Evolutionary conservation across 92 coral and sea anemone genomes (phyloP), one percentile per base, ranked within the genome.

Genomic region (Actinostola sp.): DNA sequence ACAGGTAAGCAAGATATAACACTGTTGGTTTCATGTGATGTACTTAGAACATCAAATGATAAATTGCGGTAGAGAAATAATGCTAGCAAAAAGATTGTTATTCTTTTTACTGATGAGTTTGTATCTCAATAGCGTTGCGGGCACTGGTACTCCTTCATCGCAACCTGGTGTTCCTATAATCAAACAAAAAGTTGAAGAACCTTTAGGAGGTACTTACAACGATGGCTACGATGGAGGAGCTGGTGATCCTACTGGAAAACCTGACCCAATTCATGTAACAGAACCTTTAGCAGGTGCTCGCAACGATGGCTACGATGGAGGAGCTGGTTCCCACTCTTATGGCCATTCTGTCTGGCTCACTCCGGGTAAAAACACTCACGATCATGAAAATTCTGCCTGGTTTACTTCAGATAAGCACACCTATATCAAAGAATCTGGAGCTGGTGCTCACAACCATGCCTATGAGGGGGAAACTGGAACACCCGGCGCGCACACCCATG

Each of bases 1-100:
- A 81, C 81, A 82, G 56, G 92, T 86, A 61, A 65, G 79, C 72
- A 26, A 28, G 2, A 34, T 12, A 12, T 21, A 52, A 52, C n/a
- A n/a, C n/a, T n/a, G n/a, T n/a, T n/a, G n/a, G n/a, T n/a, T n/a
- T n/a, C n/a, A n/a, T n/a, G n/a, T n/a, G n/a, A n/a, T n/a, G n/a
- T n/a, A n/a, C n/a, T n/a, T n/a, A n/a, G n/a, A n/a, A n/a, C n/a
- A n/a, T n/a, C n/a, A n/a, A n/a, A n/a, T n/a, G n/a, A n/a, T n/a
- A n/a, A n/a, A n/a, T n/a, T n/a, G n/a, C n/a, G n/a, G n/a, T n/a
- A n/a, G n/a, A n/a, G n/a, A n/a, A n/a, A n/a, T n/a, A n/a, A n/a
- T n/a, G n/a, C n/a, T n/a, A n/a, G n/a, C n/a, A n/a, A n/a, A n/a
- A n/a, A n/a, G n/a, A n/a, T n/a, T n/a, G n/a, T n/a, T n/a, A n/a